phyloP scores from a whole-genome alignment of 2,888 invertebrate species.

The Graphium colonna region DNA sequence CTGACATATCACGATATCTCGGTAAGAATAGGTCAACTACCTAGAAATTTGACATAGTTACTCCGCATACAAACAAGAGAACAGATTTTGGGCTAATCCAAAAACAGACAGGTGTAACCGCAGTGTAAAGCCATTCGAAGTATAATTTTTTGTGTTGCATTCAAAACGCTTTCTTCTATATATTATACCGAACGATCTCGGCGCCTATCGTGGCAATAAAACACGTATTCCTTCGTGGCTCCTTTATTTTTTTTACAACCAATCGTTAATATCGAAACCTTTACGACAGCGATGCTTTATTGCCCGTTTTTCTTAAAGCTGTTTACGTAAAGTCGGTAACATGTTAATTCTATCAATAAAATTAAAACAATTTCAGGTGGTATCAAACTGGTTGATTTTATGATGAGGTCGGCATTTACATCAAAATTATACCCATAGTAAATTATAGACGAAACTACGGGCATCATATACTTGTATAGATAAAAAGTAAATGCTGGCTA shows the following conservation, averaged over 20 bases:
- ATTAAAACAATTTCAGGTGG: constrained; percentile 41
- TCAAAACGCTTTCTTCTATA: constrained; percentile 7
- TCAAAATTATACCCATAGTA: constrained; percentile 19
- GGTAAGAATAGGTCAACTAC: too few species aligned
- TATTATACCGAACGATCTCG: constrained; percentile 36
- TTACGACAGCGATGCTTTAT: constrained; percentile 69
- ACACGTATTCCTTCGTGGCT: constrained; percentile 56
- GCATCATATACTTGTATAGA: not conserved
- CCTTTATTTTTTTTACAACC: constrained; percentile 68
- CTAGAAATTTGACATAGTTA: too few species aligned
- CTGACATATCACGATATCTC: too few species aligned
- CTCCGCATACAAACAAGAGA: too few species aligned
- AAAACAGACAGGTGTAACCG: too few species aligned
- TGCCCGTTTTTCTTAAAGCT: constrained; percentile 48
- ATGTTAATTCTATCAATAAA: constrained; percentile 72
- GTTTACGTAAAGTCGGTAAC: constrained; percentile 58
- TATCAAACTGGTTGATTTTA: constrained; percentile 32
- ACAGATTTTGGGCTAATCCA: too few species aligned
- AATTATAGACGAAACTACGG: constrained; percentile 14
- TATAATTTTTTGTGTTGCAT: not conserved
- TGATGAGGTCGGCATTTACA: constrained; percentile 23
- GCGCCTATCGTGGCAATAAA: constrained; percentile 68
- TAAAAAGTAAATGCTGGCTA: too few species aligned
- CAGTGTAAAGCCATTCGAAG: too few species aligned
- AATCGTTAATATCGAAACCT: constrained; percentile 72